Base-by-base conservation (phyloP, 2,113 vertebrate genomes). In the Petroica traversi region DNA sequence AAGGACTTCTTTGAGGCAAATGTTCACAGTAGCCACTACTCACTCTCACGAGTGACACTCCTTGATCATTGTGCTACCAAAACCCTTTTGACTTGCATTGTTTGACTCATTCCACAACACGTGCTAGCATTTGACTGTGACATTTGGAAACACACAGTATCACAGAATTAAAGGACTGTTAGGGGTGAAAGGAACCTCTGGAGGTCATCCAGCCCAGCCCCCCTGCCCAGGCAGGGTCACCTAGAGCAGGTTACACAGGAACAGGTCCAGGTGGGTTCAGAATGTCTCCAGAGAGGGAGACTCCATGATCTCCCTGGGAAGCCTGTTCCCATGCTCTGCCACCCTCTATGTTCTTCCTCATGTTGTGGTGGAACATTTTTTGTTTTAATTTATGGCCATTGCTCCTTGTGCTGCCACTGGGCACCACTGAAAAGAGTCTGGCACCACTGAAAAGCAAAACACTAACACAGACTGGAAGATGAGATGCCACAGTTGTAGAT, bases 21-120 rank as follows among this genome's bases (percentile, higher is more conserved):
- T 45, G 22, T 84, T 80, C 1, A 0, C 12, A 66, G 14, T 19
- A 77, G 16, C n/a, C 74, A 63, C 38, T 73, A 62, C 13, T 16
- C 28, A 45, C 68, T 91, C 66, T 22, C 28, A 67, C 0, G 0
- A 1, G 2, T 26, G 26, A 49, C 12, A 31, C 20, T 82, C 14
- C 63, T 80, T 43, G 23, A 72, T 29, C n/a, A 41, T 11, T 33
- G 23, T 5, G 5, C 19, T 73, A 64, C 41, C 41, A 66, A 85
- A 85, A 5, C 3, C 2, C 2, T 88, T 85, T 45, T 16, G 8
- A 23, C 19, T 55, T 31, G 5, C 0, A 17, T 12, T 43, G 29
- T 48, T 71, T 49, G 25, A 34, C 31, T 64, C 1, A 1, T 76
- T 81, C 24, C 36, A n/a, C 40, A 79, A n/a, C 26, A n/a, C 0